Base-by-base conservation (phyloP, 1,140 invertebrate species). In the Scaptomyza montana region DNA sequence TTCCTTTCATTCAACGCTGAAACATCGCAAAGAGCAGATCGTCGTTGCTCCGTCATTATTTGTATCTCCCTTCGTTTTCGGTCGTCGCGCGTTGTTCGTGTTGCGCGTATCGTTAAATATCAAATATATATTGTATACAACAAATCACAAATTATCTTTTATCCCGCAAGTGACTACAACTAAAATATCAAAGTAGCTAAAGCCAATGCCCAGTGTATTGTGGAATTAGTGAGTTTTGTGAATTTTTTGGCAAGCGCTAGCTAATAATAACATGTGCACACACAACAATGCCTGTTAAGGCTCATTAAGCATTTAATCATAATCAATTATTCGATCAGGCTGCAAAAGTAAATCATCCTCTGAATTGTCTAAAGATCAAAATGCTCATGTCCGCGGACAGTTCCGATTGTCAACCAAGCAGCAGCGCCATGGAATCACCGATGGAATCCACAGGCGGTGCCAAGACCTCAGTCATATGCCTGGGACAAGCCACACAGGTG, bases 351-450 rank as follows among this genome's bases (percentile, higher is more conserved):
- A 50, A 51, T 46, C 51, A 46, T 19, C 39, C 3, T 9, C 9
- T 16, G 19, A 54, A 47, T 39, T 61, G 16, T 46, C 6, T 2
- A 16, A 59, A n/a, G 66, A 41, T 36, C 53, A 89, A 89, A 90
- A 92, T 92, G 91, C 71, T 92, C 16, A 92, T 92, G 91, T 92
- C 91, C 65, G 91, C 91, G 57, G 91, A 92, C 79, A 92, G 91
- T 80, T 92, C 91, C 49, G 89, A 89, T 77, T 85, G 80, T 74
- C 80, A 76, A 71, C 73, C 81, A 28, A 70, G 69, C 41, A 85
- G 84, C 62, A 81, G 73, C 72, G 75, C 73, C 49, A 68, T 67
- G 43, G 75, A 75, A 45, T 7, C 50, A 16, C 36, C 57, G 10
- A 33, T 56, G 56, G 65, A 68, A 8, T 39, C 71, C 5, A 49